Evolutionary conservation across 2,113 vertebrate genomes (phyloP), one percentile per base, ranked within the genome.

Genomic region (Taurulus bubalis): DNA sequence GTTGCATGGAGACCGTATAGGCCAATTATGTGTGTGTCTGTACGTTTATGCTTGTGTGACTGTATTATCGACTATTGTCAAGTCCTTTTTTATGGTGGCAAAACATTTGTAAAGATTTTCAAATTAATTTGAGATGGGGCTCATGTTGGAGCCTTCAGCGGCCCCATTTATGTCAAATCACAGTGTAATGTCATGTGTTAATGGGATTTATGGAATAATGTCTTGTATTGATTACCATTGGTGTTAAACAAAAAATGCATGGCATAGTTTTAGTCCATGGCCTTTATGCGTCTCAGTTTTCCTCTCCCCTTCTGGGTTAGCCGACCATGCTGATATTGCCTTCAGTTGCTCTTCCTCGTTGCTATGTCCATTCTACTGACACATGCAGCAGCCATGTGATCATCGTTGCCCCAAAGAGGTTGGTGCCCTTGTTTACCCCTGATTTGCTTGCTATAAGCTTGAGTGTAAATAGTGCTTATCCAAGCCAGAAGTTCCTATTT

Each of bases 31-130:
- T 20, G 18, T 60, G 55, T 45, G 70, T 14, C 18, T n/a, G 18
- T 1, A 3, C 32, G 6, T 73, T 22, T 32, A 5, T n/a, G 71
- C 26, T 62, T 62, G 40, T n/a, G 47, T 45, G 11, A n/a, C 15
- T 3, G 34, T 12, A 20, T 6, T 32, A 32, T 45, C 20, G 18
- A 2, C 47, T 49, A n/a, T 34, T 42, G 12, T 47, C 38, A 32
- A 9, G 3, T 60, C 18, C 22, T 59, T 62, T 62, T 28, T 49
- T 34, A 0, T 18, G 42, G 22, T 51, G 58, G 20, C 38, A 51
- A 45, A 63, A 75, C 42, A n/a, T 63, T 36, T 51, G 30, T 74
- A 18, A 38, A 22, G 22, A n/a, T 62, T 62, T 18, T n/a, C 34
- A 74, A 4, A 34, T 62, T 49, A 0, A 34, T n/a, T 73, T 34